phyloP scores from a whole-genome alignment of 2,888 invertebrate species.

The Phyto melanocephala region DNA sequence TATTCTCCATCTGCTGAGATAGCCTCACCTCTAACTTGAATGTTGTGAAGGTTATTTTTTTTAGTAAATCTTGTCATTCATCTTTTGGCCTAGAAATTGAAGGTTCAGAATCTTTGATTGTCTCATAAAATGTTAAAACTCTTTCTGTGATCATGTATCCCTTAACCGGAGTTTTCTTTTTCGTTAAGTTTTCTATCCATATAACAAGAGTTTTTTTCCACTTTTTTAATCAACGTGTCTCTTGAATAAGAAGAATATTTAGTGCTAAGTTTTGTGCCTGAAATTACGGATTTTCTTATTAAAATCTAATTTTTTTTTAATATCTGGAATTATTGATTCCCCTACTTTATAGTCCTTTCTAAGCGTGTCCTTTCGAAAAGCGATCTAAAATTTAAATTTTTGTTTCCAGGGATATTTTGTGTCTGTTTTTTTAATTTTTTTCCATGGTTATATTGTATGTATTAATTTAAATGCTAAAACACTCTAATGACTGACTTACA shows the following conservation, averaged over 20 bases:
- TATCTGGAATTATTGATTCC: neutral
- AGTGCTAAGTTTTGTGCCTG: no score
- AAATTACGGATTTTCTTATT: neutral
- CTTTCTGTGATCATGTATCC: constrained; percentile 3
- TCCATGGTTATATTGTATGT: neutral
- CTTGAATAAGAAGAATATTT: no score
- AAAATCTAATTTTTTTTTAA: neutral
- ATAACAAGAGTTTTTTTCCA: constrained; percentile 6
- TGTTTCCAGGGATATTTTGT: neutral
- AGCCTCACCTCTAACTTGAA: no score
- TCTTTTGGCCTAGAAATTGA: no score
- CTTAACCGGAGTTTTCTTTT: neutral
- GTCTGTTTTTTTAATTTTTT: no score
- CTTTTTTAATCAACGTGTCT: no score
- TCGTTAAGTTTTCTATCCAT: neutral
- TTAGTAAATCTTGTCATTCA: no score
- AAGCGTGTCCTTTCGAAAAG: neutral
- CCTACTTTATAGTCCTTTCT: neutral
- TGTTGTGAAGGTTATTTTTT: no score
- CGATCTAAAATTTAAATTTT: neutral
- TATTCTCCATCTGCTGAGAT: no score
- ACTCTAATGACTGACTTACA: no score
- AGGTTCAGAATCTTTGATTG: no score
- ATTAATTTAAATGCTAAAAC: no score
- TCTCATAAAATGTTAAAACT: neutral